Base-by-base conservation (phyloP, 2,797 vertebrate genomes). In the Cheirogaleus major region DNA sequence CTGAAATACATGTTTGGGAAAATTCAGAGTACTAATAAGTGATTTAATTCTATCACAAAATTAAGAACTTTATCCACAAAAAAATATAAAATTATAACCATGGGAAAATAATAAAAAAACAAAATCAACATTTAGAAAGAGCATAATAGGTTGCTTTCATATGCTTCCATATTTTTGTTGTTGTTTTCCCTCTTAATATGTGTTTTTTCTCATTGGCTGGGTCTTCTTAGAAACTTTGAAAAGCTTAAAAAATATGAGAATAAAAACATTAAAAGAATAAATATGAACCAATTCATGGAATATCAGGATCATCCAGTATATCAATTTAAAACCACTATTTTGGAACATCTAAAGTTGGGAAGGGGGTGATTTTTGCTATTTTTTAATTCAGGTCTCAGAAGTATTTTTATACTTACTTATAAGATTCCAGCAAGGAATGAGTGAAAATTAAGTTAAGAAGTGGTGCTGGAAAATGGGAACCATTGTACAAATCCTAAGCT, bases 121-220 rank as follows among this genome's bases (percentile, higher is more conserved):
- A 85, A 91, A 90, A 45, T 79, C 13, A 86, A 83, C 7, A 94
- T 78, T 92, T 55, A 84, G 43, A 90, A 93, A 57, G 76, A 95
- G 41, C 22, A 67, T 75, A 32, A 78, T 2, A 78, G 14, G 20
- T 25, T 55, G 17, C 80, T 52, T 63, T 80, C 8, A 57, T 30
- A 35, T 32, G 9, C 45, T 70, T 82, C 20, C 25, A 23, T 38
- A 41, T 55, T 69, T 76, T 78, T 55, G 27, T 43, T 73, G 22
- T 12, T 93, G 43, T 73, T 93, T 82, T 91, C 4, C 9, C 59
- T 82, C 35, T 76, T 63, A n/a, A 50, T 55, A 50, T 45, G 2
- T 18, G 23, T 78, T 73, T 86, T 32, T 48, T 65, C 10, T 35
- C 57, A 93, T 43, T 30, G 35, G 7, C 35, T 59, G 80, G 27